These are phyloP conservation scores for Acholoe squamosa DNA, from an alignment of 2,888 invertebrate species.

Conservation along the genomic window DNA sequence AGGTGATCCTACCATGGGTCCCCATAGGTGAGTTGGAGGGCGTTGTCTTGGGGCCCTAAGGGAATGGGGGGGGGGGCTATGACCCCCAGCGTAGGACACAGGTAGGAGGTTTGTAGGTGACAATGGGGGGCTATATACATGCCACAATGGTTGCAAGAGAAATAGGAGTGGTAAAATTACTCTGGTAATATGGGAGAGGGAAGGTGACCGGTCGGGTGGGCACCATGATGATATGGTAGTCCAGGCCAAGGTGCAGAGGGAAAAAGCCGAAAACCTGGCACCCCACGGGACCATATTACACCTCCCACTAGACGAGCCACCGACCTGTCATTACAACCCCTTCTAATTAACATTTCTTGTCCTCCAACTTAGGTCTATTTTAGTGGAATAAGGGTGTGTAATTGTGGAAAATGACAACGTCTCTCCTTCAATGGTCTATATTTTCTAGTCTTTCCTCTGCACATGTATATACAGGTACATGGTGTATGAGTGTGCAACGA, in stretches of 20 bases:
- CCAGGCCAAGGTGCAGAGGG: not conserved
- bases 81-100: not conserved
- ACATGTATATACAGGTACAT: too few relatives aligned
- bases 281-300: not conserved
- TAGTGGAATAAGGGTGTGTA: not conserved
- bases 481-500: too few relatives aligned
- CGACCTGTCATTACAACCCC: not conserved
- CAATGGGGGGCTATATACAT: constrained; percentile 31
- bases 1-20: not conserved
- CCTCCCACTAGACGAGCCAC: not conserved
- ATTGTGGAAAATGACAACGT: not conserved
- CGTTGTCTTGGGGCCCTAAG: not conserved
- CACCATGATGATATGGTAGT: not conserved
- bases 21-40: not conserved
- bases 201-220: not conserved
- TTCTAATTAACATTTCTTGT: constrained; percentile 20
- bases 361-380: constrained; percentile 9
- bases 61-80: not conserved
- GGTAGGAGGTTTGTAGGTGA: constrained; percentile 1
- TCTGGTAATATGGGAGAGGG: not conserved
- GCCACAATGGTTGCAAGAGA: not conserved
- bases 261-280: too few relatives aligned
- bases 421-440: too few relatives aligned
- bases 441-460: too few relatives aligned
- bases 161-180: not conserved